Evolutionary conservation across 1,140 invertebrate species (phyloP), one percentile per base, ranked within the genome.

Genomic region (Whitmania pigra): DNA sequence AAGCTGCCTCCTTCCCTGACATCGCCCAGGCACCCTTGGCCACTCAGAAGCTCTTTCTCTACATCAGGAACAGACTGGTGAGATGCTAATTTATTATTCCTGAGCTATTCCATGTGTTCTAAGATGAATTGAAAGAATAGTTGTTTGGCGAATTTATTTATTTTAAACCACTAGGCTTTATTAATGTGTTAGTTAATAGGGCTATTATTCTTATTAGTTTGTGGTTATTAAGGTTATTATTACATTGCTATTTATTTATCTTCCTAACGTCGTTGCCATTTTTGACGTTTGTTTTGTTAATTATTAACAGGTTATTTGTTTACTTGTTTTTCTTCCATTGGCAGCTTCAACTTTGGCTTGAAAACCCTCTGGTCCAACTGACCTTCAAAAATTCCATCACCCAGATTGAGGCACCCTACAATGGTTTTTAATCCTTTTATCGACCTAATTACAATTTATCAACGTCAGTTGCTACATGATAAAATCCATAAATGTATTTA

Each of bases 321-420:
- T n/a, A n/a, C n/a, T 49, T 49, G 43, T 15, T 15, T 53, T 49
- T 74, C 15, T 49, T 53, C 63, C 75, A 54, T 71, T 80, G 84
- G 76, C 76, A 89, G 84, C 83, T 98, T n/a, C 93, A 97, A 83
- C 85, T 96, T 77, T 98, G 95, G 95, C 85, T 97, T 67, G 92
- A 96, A 78, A 94, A 97, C 85, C 92, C 94, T 0, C 94, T 94
- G 78, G 86, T 90, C 75, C 93, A 99, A 78, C 82, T 98, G 15
- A 89, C 89, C 29, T 85, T 90, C 76, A 91, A 95, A 77, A 87
- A 87, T 82, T 88, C 88, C 40, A 80, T 95, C 18, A 86, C 88
- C 27, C 87, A 88, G 77, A 88, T 97, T 78, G 93, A 95, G 82
- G 84, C 89, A 11, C 83, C 83, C 0, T 97, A 92, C 77, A 94